These are phyloP conservation scores for Corvus hawaiiensis DNA, from an alignment of 2,113 vertebrate genomes.

Conservation along the genomic window DNA sequence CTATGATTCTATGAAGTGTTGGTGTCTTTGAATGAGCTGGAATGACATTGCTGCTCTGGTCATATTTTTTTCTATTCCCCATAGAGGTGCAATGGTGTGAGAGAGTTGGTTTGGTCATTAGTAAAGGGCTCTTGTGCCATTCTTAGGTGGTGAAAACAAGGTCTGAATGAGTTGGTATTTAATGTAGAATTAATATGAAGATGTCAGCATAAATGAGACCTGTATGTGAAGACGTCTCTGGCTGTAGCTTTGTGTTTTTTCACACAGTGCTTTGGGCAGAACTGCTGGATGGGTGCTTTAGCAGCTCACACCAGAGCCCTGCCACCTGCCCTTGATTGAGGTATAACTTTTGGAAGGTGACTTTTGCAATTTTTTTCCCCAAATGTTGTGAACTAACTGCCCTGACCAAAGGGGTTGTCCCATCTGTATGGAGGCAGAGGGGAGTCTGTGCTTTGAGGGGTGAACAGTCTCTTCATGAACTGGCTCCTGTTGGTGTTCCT, in stretches of 20 bases:
- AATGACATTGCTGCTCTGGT: not conserved
- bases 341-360: not conserved
- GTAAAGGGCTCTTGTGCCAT: not conserved
- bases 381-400: not conserved
- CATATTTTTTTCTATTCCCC: not conserved
- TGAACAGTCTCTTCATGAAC: rapidly evolving
- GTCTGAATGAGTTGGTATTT: not conserved
- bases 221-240: not conserved
- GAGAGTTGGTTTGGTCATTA: not conserved
- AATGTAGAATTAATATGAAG: not conserved
- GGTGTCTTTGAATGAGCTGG: not conserved
- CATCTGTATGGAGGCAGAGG: rapidly evolving
- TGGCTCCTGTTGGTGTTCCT: rapidly evolving
- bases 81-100: rapidly evolving
- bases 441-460: no score
- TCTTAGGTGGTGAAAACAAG: not conserved
- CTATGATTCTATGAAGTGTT: not conserved
- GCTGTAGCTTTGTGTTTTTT: not conserved
- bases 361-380: not conserved
- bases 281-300: not conserved
- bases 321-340: rapidly evolving
- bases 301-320: not conserved
- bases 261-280: not conserved
- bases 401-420: rapidly evolving
- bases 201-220: not conserved